Evolutionary conservation across 2,113 vertebrate species (phyloP), one percentile per base, ranked within the genome.

Genomic region (Zonotrichia leucophrys): DNA sequence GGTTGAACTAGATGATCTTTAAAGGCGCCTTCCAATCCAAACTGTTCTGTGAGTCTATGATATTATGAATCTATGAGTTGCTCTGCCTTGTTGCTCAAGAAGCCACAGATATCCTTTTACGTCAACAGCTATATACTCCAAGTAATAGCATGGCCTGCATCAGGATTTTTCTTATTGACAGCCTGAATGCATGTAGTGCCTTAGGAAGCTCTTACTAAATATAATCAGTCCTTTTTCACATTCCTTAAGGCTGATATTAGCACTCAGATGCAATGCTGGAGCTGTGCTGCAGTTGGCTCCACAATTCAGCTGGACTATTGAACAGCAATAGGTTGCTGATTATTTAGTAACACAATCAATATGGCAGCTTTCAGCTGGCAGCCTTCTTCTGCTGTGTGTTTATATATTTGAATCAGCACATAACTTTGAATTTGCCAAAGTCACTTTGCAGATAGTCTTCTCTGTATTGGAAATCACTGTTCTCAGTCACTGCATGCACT

Each of bases 391-490:
- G 49, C 41, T 2, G 2, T 30, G 23, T 72, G n/a, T 92, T 77
- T 79, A 20, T 83, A 30, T 42, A 83, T 87, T 90, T 66, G 55
- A 73, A 92, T 77, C 63, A 94, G 72, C 35, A 73, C 25, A 3
- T 55, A 50, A n/a, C 70, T 89, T 69, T 50, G 82, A 95, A 68
- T 87, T 92, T 82, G 69, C 76, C 56, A 59, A 95, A 96, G 83
- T 78, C 63, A 82, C 89, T 92, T 94, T 96, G 83, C 63, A 95
- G 63, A 30, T 37, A 46, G 23, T 21, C 44, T 87, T 72, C 59
- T 59, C 79, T 52, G 27, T 94, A 67, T 63, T 56, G 91, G 69
- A 94, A 92, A 92, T 94, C 68, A 63, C 64, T 93, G 33, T 46
- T 68, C 69, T 50, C 73, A 64, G 73, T 50, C 46, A 30, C 62